A percentile compares a stretch with the other conserved stretches of the same genome.
These are phyloP conservation scores for Halcyon badia DNA, from an alignment of 2,797 vertebrate genomes.

Conservation along the genomic window DNA sequence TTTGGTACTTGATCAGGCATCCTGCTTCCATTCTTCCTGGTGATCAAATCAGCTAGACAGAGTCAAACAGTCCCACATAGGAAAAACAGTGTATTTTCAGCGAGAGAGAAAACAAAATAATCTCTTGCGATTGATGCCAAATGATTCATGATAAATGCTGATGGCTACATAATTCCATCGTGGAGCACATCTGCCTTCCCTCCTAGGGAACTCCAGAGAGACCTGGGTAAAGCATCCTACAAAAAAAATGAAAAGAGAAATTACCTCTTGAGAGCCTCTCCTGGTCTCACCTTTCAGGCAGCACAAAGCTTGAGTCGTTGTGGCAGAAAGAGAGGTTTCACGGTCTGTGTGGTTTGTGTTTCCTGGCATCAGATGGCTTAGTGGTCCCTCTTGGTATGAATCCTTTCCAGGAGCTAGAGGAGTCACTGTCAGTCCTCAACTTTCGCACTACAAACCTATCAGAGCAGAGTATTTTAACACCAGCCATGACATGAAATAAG, in stretches of 20 bases:
- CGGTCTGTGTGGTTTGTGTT: background rate
- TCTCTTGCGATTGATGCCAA: background rate
- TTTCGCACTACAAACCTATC: background rate
- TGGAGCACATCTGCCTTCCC: background rate
- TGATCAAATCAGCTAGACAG: background rate
- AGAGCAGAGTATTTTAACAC: background rate
- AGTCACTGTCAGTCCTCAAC: background rate
- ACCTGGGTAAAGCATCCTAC: background rate
- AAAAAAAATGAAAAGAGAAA: background rate
- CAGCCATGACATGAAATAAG: background rate
- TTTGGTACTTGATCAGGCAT: background rate
- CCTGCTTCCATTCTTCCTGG: background rate
- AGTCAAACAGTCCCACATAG: background rate
- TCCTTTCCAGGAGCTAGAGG: background rate
- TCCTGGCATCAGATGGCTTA: background rate
- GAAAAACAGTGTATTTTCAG: background rate
- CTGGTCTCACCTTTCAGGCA: fast-evolving
- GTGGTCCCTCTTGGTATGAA: background rate
- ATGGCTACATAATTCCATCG: background rate
- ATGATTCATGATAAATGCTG: background rate
- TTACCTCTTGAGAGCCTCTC: background rate
- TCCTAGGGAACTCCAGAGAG: background rate
- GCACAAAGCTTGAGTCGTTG: background rate
- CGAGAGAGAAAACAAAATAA: background rate
- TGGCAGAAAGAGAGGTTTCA: background rate